Percentiles rank a stretch among this genome's conserved stretches.
Conservation (phyloP, 2,797 vertebrate species). For the Somateria mollissima region DNA sequence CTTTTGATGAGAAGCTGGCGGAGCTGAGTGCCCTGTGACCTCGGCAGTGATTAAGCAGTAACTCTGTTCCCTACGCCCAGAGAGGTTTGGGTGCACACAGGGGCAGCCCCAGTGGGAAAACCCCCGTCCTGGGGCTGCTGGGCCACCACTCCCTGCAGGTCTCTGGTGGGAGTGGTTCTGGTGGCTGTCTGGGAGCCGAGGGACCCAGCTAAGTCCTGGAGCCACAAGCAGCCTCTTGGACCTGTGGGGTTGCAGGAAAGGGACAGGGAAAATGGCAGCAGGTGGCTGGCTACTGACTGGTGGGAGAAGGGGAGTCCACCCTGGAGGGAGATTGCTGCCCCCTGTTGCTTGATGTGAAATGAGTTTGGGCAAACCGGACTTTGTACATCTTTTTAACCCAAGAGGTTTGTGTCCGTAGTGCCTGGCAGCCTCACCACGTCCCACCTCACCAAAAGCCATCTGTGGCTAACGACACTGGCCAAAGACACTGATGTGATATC, state of each 20-base stretch:
- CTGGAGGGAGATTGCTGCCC: rapidly evolving
- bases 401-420: neutral
- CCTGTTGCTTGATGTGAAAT: neutral
- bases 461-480: rapidly evolving
- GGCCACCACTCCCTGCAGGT: rapidly evolving
- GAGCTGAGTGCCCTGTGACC: neutral
- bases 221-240: neutral
- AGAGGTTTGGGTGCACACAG: neutral
- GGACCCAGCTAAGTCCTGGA: neutral
- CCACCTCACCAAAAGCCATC: too few species aligned
- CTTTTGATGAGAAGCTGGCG: neutral
- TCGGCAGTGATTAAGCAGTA: neutral
- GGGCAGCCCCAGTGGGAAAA: rapidly evolving
- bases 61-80: rapidly evolving
- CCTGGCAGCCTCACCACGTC: rapidly evolving
- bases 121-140: neutral
- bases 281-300: too few species aligned
- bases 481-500: rapidly evolving
- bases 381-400: neutral
- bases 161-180: rapidly evolving
- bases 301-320: neutral
- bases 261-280: neutral
- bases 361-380: neutral
- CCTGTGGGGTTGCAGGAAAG: neutral
- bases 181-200: neutral